Conservation (phyloP, 2,113 vertebrate genomes). For the Pleuronectes platessa region DNA sequence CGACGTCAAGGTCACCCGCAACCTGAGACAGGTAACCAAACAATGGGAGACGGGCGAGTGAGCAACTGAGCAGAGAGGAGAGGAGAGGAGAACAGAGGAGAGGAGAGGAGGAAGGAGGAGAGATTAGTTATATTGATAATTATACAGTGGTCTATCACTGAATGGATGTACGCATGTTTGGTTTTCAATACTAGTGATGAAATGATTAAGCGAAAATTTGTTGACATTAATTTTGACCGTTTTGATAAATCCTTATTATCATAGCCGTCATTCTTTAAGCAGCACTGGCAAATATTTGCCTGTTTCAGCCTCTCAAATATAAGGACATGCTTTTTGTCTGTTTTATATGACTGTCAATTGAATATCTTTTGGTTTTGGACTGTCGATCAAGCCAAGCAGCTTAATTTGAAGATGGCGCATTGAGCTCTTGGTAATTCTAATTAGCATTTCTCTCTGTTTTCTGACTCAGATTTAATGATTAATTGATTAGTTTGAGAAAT, state of each 20-base stretch:
- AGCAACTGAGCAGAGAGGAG: conserved; percentile 38
- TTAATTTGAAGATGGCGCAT: background rate
- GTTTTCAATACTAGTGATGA: conserved; percentile 8
- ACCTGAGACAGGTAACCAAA: conserved; percentile 99
- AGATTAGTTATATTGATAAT: background rate
- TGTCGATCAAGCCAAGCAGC: background rate
- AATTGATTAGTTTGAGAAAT: too few relatives aligned
- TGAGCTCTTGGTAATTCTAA: background rate
- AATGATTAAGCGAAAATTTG: background rate
- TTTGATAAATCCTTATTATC: background rate
- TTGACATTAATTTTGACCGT: background rate
- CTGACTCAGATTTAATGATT: too few relatives aligned
- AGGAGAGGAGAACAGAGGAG: conserved; percentile 26
- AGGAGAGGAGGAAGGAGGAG: background rate
- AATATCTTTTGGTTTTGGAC: background rate
- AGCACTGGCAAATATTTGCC: too few relatives aligned
- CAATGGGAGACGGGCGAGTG: conserved; percentile 83
- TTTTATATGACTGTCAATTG: conserved; percentile 6
- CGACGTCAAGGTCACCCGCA: conserved; percentile 99
- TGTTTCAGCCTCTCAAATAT: too few relatives aligned
- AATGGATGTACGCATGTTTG: conserved; percentile 14
- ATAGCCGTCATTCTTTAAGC: too few relatives aligned
- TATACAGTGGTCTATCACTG: background rate
- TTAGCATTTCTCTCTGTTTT: too few relatives aligned
- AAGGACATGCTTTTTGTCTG: background rate